phyloP scores from a whole-genome alignment of 1,140 invertebrate genomes.

The Cyrtorhinus lividipennis region DNA sequence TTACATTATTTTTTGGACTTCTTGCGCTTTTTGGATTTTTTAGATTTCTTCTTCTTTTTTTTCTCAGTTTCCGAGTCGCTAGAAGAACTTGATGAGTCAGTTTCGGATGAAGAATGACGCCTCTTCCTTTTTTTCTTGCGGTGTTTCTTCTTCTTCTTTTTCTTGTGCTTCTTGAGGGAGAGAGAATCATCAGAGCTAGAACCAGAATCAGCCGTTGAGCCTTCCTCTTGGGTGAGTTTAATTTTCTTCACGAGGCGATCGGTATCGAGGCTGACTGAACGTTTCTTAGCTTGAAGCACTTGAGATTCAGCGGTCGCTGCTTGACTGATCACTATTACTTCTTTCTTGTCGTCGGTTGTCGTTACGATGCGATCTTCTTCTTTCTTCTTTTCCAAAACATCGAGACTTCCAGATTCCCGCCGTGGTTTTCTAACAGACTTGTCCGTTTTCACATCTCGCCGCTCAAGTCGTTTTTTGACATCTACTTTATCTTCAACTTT shows the following conservation, averaged over 20 bases:
- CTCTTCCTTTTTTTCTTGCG: slow-evolving; percentile 23
- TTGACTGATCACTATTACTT: slow-evolving; percentile 13
- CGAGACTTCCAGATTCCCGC: not conserved
- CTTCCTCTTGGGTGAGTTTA: slow-evolving; percentile 1
- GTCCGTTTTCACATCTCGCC: slow-evolving; percentile 13
- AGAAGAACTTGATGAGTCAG: slow-evolving; percentile 24
- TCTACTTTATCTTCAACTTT: slow-evolving; percentile 25
- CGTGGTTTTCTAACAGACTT: not conserved
- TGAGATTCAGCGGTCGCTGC: not conserved
- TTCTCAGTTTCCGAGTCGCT: slow-evolving; percentile 22
- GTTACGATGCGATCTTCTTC: slow-evolving; percentile 13
- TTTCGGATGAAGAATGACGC: slow-evolving; percentile 21
- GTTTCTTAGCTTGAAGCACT: not conserved
- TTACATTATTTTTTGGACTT: slow-evolving; percentile 23
- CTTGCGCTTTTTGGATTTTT: slow-evolving; percentile 25
- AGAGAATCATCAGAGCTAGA: slow-evolving; percentile 17
- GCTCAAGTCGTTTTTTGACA: slow-evolving; percentile 5
- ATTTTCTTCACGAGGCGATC: slow-evolving; percentile 16
- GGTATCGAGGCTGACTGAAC: slow-evolving; percentile 12
- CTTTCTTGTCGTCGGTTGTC: slow-evolving; percentile 12
- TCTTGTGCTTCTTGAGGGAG: slow-evolving; percentile 20
- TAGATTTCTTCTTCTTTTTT: slow-evolving; percentile 25
- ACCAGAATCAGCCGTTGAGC: slow-evolving; percentile 10
- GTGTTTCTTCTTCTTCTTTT: slow-evolving; percentile 23
- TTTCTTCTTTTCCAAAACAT: slow-evolving; percentile 14